A percentile compares a stretch with the other conserved stretches of the same genome.
Evolutionary conservation across 2,113 vertebrate species (phyloP).

Genomic region (Callospermophilus lateralis): DNA sequence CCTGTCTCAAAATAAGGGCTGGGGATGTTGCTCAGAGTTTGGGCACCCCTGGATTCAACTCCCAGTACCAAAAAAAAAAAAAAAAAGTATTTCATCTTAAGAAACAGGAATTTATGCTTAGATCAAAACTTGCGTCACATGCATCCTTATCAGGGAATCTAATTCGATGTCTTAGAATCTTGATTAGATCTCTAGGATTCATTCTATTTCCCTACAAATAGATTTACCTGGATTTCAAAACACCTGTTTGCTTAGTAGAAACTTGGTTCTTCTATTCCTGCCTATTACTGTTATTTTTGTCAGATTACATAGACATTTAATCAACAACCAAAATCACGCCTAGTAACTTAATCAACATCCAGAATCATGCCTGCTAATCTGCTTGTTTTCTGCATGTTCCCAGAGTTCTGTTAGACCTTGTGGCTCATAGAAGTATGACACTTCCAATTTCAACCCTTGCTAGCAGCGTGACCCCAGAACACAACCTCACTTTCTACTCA

Average conservation of each 20-base stretch:
- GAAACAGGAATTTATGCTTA: background rate
- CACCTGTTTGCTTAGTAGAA: background rate
- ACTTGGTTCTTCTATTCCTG: background rate
- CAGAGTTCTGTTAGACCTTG: background rate
- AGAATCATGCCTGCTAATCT: background rate
- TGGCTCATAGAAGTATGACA: background rate
- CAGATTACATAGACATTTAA: background rate
- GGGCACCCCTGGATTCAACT: no score
- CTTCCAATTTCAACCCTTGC: background rate
- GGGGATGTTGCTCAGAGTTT: no score
- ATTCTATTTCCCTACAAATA: constrained; percentile 29
- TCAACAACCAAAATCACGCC: background rate
- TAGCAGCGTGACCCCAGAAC: background rate
- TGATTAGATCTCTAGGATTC: constrained; percentile 50
- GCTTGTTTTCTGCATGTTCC: background rate
- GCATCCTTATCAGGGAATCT: background rate
- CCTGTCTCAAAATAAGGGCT: no score
- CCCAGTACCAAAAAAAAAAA: no score
- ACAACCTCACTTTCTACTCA: background rate
- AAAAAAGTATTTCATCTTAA: constrained; percentile 25
- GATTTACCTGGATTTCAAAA: background rate
- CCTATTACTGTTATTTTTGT: background rate
- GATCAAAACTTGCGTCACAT: background rate
- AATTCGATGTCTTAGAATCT: constrained; percentile 43
- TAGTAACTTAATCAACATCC: background rate